Conservation (phyloP, 2,888 invertebrate genomes). For the Polydrusus pterygomalis region DNA sequence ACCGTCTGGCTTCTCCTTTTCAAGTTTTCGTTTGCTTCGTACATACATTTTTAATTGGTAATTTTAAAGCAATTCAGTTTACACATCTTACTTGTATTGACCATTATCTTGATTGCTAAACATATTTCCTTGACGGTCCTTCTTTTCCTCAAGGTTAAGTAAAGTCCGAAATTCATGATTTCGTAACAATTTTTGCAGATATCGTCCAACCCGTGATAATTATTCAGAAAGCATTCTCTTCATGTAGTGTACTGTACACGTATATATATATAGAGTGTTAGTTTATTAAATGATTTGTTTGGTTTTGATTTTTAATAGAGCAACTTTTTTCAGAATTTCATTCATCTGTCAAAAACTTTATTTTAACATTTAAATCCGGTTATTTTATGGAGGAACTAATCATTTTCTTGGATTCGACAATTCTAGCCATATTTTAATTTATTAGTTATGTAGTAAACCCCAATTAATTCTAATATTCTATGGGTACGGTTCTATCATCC, state of each 20-base stretch:
- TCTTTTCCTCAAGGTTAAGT: conserved; percentile 6
- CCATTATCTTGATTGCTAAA: conserved; percentile 14
- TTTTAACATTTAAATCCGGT: too few relatives aligned
- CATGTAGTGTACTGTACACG: too few relatives aligned
- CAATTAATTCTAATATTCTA: too few relatives aligned
- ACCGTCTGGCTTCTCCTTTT: background rate
- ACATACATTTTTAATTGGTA: conserved; percentile 2
- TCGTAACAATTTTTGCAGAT: background rate
- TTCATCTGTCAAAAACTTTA: too few relatives aligned
- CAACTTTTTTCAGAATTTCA: too few relatives aligned
- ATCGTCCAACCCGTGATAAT: conserved; percentile 11
- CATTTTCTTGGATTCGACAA: too few relatives aligned
- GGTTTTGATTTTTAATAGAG: too few relatives aligned
- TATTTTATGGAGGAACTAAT: too few relatives aligned
- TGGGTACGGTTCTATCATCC: too few relatives aligned
- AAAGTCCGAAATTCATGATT: conserved; percentile 16
- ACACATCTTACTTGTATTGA: conserved; percentile 10
- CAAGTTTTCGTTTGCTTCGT: conserved; percentile 2
- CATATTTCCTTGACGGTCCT: conserved; percentile 12
- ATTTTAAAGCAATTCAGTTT: conserved; percentile 1
- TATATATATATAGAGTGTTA: background rate
- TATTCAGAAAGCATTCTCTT: conserved; percentile 16
- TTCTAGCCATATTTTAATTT: too few relatives aligned
- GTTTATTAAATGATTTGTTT: background rate
- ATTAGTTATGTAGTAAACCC: too few relatives aligned